phyloP scores from a whole-genome alignment of 1,140 invertebrate genomes.

The Pristionchus pacificus region DNA sequence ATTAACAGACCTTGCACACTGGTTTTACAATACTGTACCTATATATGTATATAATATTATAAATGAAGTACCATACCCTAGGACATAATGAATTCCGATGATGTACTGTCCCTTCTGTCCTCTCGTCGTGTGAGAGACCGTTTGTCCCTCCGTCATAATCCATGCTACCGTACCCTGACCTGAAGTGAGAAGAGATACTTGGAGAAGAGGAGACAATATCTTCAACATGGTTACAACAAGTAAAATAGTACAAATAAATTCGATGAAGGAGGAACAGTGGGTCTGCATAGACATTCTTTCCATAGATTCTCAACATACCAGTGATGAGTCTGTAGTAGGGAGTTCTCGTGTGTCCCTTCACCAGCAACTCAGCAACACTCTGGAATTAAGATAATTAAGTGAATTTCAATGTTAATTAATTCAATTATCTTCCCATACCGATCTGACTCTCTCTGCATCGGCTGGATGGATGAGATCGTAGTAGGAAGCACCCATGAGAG shows the following conservation, averaged over 20 bases:
- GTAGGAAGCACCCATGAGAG: conserved; percentile 49
- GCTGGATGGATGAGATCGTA: conserved; percentile 51
- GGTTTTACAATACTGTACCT: too few species aligned
- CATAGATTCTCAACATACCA: conserved; percentile 34
- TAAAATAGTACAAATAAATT: too few species aligned
- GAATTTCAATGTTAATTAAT: neutral
- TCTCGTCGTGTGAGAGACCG: conserved; percentile 45
- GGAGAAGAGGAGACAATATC: too few species aligned
- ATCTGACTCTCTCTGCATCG: conserved; percentile 31
- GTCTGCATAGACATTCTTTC: too few species aligned
- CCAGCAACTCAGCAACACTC: conserved; percentile 37
- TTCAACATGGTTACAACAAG: too few species aligned
- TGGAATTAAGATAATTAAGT: neutral
- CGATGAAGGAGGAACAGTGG: too few species aligned
- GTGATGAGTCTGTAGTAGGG: conserved; percentile 46
- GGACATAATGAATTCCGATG: conserved; percentile 45
- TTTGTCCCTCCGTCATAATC: conserved; percentile 49
- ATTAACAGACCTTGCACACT: too few species aligned
- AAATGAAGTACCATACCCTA: too few species aligned
- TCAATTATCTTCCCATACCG: too few species aligned
- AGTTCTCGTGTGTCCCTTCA: conserved; percentile 43
- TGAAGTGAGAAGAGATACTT: too few species aligned
- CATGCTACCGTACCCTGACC: conserved; percentile 43
- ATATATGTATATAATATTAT: too few species aligned
- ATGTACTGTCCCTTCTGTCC: conserved; percentile 52